These are phyloP conservation scores for Trichogramma dendrolimi DNA, from an alignment of 2,888 invertebrate genomes.

Conservation along the genomic window DNA sequence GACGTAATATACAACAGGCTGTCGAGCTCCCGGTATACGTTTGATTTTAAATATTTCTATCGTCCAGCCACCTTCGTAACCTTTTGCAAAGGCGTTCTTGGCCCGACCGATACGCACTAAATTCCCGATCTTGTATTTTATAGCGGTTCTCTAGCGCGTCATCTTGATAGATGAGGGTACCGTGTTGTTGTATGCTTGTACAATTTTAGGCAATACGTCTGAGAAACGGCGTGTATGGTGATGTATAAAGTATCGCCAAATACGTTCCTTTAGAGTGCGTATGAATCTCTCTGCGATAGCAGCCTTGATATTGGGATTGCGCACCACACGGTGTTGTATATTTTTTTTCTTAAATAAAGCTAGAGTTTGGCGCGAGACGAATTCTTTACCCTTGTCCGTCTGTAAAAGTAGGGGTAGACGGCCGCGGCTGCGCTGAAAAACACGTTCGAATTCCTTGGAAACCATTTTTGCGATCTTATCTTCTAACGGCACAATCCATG, in stretches of 20 bases:
- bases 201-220: conserved; percentile 32
- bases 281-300: conserved; percentile 24
- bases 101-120: too few species aligned
- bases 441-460: conserved; percentile 28
- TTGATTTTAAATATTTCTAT: too few species aligned
- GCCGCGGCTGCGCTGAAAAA: conserved; percentile 22
- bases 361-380: conserved; percentile 26
- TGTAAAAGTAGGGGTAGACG: conserved; percentile 26
- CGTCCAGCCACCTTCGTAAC: conserved; percentile 13
- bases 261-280: conserved; percentile 21
- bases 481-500: conserved; percentile 31
- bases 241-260: conserved; percentile 29
- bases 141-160: too few species aligned
- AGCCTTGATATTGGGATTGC: conserved; percentile 25
- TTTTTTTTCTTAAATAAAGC: conserved; percentile 1
- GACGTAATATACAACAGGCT: too few species aligned
- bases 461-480: conserved; percentile 30
- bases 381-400: conserved; percentile 36
- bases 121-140: too few species aligned
- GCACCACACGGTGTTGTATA: too few species aligned
- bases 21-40: too few species aligned
- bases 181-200: conserved; percentile 35
- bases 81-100: conserved; percentile 4
- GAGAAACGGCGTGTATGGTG: conserved; percentile 20
- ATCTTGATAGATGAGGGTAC: conserved; percentile 27